Evolutionary conservation across 1,140 invertebrate species (phyloP), one percentile per base, ranked within the genome.

Genomic region (Drosophila arawakana): DNA sequence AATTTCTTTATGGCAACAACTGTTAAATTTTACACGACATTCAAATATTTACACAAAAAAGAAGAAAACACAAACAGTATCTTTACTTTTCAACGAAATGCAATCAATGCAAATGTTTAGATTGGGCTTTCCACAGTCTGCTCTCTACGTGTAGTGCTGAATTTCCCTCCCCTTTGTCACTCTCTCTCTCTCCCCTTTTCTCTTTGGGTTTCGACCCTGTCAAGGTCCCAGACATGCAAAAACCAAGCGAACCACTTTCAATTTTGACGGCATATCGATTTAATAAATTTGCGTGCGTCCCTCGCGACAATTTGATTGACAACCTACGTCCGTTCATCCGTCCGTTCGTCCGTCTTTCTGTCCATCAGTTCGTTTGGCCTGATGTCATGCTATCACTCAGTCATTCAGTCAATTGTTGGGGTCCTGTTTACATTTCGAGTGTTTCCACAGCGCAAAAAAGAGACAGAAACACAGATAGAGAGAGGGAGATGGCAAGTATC

Each of bases 191-290:
- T 39, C 25, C 35, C 49, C 18, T 18, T 52, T 49, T 50, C 41
- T 15, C 11, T 39, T 39, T 61, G 35, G 35, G 25, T 65, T 47
- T 69, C 63, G 54, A 35, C 54, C 54, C 50, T 76, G 77, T 80
- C 74, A 80, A 76, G 68, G 79, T 85, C 66, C 74, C 81, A 54
- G 78, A 76, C 81, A 80, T 81, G 66, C 72, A 47, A 75, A 69
- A 70, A 60, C 71, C 61, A 61, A 57, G 37, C 41, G 61, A 77
- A 77, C 76, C 84, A 88, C 84, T 88, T 88, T 88, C 83, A 70
- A 89, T 88, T 88, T 88, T 89, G 83, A 88, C 70, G 83, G 66
- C 79, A 89, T 88, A 88, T 88, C 83, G 83, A 88, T 88, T 88
- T 88, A 88, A 88, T 88, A 88, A 88, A 88, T 88, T 88, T 88